A percentile compares a stretch with the other conserved stretches of the same genome.
These are phyloP conservation scores for Scomber japonicus DNA, from an alignment of 2,113 vertebrate species.

Conservation along the genomic window DNA sequence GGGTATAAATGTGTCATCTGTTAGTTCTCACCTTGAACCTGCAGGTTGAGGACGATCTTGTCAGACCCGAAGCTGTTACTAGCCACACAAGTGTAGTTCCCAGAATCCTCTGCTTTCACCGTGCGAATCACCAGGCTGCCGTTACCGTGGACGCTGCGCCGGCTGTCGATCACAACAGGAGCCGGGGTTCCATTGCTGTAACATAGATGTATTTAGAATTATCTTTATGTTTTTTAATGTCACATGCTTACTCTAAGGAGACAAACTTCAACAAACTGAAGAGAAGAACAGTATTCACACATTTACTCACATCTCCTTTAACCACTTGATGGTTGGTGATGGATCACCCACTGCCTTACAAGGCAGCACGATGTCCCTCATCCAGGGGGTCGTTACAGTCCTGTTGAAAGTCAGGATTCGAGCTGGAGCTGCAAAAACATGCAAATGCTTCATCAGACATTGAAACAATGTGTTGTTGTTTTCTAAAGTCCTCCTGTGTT, in stretches of 20 bases:
- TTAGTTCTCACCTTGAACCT: conserved; percentile 92
- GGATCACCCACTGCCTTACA: conserved; percentile 97
- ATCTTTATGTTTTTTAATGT: neutral
- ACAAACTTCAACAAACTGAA: neutral
- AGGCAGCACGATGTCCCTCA: conserved; percentile 96
- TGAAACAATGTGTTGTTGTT: no score
- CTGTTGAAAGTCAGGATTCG: conserved; percentile 97
- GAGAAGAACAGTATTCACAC: neutral
- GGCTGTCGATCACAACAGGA: conserved; percentile 93
- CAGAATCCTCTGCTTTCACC: conserved; percentile 97
- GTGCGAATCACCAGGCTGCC: conserved; percentile 97
- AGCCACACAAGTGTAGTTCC: conserved; percentile 96
- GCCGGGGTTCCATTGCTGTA: conserved; percentile 93
- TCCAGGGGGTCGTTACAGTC: conserved; percentile 97
- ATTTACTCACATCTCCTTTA: conserved; percentile 95
- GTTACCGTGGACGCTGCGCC: conserved; percentile 94
- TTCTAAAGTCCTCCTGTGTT: neutral
- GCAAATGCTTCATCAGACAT: conserved; percentile 1
- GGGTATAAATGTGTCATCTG: neutral
- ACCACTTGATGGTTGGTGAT: conserved; percentile 95
- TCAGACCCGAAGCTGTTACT: conserved; percentile 98
- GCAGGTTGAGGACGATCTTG: conserved; percentile 95
- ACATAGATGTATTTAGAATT: conserved; percentile 11
- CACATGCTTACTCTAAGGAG: neutral
- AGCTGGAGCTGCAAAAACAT: conserved; percentile 88